Conservation (phyloP, 1,140 invertebrate genomes). For the Plectus sambesii region DNA sequence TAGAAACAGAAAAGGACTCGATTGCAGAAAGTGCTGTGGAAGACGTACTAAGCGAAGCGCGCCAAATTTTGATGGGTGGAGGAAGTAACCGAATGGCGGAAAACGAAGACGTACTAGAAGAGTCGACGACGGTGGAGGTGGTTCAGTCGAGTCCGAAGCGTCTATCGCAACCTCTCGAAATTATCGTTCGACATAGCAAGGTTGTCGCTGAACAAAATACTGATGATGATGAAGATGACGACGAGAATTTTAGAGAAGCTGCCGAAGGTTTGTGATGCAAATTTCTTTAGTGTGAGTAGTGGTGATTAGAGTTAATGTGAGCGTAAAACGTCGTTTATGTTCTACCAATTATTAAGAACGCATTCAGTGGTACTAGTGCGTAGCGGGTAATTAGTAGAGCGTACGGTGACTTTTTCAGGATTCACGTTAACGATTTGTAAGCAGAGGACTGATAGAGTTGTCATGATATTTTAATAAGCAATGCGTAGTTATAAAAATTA, state of each 20-base stretch:
- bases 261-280: slow-evolving; percentile 27
- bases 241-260: slow-evolving; percentile 3
- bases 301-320: slow-evolving; percentile 1
- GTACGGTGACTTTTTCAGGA: too few relatives aligned
- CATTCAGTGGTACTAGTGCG: too few relatives aligned
- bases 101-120: slow-evolving; percentile 29
- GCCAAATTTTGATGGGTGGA: too few relatives aligned
- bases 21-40: too few relatives aligned
- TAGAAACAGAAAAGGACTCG: too few relatives aligned
- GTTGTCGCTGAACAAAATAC: slow-evolving; percentile 8
- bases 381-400: too few relatives aligned
- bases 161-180: slow-evolving; percentile 27
- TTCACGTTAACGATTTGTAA: too few relatives aligned
- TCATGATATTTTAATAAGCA: too few relatives aligned
- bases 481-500: too few relatives aligned
- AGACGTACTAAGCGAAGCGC: too few relatives aligned
- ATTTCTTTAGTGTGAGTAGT: slow-evolving; percentile 2
- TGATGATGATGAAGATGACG: slow-evolving; percentile 20
- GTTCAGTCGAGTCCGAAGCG: slow-evolving; percentile 22
- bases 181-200: slow-evolving; percentile 18
- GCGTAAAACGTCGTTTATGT: slow-evolving; percentile 11
- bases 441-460: too few relatives aligned
- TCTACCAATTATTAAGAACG: too few relatives aligned
- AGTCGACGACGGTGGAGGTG: slow-evolving; percentile 30
- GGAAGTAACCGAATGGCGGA: slow-evolving; percentile 14